Percentiles rank a stretch among this genome's conserved stretches.
Evolutionary conservation across 2,888 invertebrate species (phyloP).

Genomic region (Eutolmus rufibarbis): DNA sequence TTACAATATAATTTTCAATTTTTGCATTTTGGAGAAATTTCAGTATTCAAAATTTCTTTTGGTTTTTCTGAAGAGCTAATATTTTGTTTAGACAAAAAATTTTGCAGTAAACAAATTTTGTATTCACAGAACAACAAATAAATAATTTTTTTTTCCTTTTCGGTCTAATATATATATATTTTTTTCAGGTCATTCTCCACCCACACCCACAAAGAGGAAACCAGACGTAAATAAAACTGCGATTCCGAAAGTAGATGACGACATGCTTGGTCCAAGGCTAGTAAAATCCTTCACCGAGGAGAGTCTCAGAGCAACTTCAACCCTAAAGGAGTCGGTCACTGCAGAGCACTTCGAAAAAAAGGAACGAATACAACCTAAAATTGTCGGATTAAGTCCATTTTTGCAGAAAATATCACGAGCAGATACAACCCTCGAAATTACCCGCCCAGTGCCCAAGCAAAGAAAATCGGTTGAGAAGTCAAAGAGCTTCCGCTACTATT

Average conservation of each 20-base stretch:
- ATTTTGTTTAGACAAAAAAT: too few relatives aligned
- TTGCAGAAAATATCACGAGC: conserved; percentile 66
- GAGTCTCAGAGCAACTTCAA: conserved; percentile 51
- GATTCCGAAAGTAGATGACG: not conserved
- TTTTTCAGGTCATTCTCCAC: not conserved
- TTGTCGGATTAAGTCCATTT: conserved; percentile 65
- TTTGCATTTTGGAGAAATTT: too few relatives aligned
- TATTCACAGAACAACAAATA: too few relatives aligned
- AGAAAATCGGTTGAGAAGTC: conserved; percentile 73
- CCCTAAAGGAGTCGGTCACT: not conserved
- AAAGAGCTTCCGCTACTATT: conserved; percentile 73
- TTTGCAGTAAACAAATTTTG: too few relatives aligned
- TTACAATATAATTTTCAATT: too few relatives aligned
- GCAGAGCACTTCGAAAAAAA: conserved; percentile 58
- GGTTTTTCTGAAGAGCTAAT: too few relatives aligned
- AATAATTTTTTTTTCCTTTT: not conserved
- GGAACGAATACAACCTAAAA: conserved; percentile 56
- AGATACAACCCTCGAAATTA: conserved; percentile 53
- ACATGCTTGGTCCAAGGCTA: not conserved
- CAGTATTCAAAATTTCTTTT: too few relatives aligned
- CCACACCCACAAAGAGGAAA: not conserved
- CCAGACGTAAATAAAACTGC: not conserved
- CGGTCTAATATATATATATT: not conserved
- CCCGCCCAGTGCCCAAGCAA: conserved; percentile 54
- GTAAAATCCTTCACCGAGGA: conserved; percentile 54